Percentiles rank a stretch among this genome's conserved stretches.
phyloP scores from a whole-genome alignment of 2,797 vertebrate genomes.

The Novumbra hubbsi region DNA sequence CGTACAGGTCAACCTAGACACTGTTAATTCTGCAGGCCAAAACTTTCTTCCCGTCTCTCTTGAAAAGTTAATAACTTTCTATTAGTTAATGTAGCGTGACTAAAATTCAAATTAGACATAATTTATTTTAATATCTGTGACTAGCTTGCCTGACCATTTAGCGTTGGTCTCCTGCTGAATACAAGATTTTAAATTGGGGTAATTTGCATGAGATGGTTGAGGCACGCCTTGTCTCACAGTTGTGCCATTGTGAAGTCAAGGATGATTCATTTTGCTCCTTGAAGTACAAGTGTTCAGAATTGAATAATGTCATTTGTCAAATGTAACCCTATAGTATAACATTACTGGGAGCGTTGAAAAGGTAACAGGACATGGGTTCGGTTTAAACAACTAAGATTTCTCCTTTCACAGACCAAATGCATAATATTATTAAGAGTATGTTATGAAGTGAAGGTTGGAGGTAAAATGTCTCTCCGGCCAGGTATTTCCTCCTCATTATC shows the following conservation, averaged over 20 bases:
- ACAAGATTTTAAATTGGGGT: slow-evolving; percentile 96
- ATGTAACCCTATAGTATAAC: slow-evolving; percentile 53
- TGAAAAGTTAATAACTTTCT: slow-evolving; percentile 99
- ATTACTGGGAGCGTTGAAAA: slow-evolving; percentile 14
- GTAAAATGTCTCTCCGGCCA: background rate
- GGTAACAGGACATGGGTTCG: background rate
- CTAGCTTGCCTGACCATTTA: slow-evolving; percentile 99
- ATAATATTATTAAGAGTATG: too few species aligned
- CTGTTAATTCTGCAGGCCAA: slow-evolving; percentile 99
- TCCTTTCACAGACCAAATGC: background rate
- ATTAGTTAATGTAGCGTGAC: slow-evolving; percentile 99
- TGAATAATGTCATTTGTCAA: slow-evolving; percentile 62
- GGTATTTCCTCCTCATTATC: background rate
- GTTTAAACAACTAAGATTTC: background rate
- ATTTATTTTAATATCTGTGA: slow-evolving; percentile 99
- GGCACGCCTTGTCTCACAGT: slow-evolving; percentile 87
- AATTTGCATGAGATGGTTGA: slow-evolving; percentile 93
- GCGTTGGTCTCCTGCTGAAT: slow-evolving; percentile 97
- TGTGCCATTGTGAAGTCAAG: slow-evolving; percentile 88
- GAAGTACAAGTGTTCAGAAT: slow-evolving; percentile 64
- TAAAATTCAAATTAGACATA: slow-evolving; percentile 99
- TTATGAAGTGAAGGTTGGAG: background rate
- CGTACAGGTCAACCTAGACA: slow-evolving; percentile 98
- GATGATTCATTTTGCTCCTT: slow-evolving; percentile 70
- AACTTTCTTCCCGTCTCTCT: slow-evolving; percentile 90